Base-by-base conservation (phyloP, 2,888 invertebrate genomes). In the Dicycla oo region DNA sequence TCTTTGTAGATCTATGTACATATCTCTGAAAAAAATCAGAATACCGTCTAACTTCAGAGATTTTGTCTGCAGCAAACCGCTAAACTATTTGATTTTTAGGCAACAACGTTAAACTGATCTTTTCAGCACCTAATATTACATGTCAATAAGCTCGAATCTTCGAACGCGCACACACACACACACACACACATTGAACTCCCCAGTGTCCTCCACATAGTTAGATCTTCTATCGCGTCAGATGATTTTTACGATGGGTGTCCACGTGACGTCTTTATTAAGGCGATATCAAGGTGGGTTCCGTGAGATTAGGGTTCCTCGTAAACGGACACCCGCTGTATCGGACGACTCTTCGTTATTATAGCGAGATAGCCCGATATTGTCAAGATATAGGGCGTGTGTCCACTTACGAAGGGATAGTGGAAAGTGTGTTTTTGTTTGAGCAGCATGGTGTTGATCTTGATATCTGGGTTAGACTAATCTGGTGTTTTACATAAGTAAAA, bases 181-280 rank as follows among this genome's bases (percentile, higher is more conserved):
- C 54, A 38, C 15, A 49, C 26, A 23, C 30, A 45, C 11, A 63
- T 13, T 18, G 13, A 6, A 0, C 20, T 51, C 66, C 65, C 62
- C 70, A 47, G 1, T 23, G 51, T 56, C 47, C 69, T 62, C 54
- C 58, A 45, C 30, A 45, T 34, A 53, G 30, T 3, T 30, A 30
- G 30, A 30, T 30, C 30, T 26, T 73, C 71, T 79, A 86, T 84
- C 81, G 78, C 75, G 75, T 75, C 86, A 84, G 86, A 89, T 89
- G 88, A 88, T 86, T 86, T 90, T 90, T 89, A 90, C 87, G 90
- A 89, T 77, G 82, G 69, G 78, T 82, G 87, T 88, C 87, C 88
- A 90, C 89, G 92, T 91, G 92, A 89, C 91, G 90, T 88, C 91
- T 91, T 86, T 93, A 93, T 93, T 92, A 93, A 91, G 88, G 81